Evolutionary conservation across 2,113 vertebrate genomes (phyloP), one percentile per base, ranked within the genome.

Genomic region (Antennarius striatus): DNA sequence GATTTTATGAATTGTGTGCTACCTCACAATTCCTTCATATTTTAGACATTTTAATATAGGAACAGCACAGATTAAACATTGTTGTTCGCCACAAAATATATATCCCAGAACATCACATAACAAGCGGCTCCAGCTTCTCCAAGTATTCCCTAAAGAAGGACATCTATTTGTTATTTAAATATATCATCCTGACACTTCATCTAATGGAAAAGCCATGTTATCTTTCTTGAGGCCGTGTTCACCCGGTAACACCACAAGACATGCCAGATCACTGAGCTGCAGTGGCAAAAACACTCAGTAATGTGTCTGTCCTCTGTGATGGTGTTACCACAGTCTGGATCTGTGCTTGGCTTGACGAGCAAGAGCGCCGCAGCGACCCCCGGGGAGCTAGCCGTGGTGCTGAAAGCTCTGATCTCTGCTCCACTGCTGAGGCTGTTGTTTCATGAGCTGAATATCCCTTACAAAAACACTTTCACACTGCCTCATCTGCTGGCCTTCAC

Each of bases 161-260:
- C 56, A 56, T 42, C 47, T 10, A 75, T 69, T 54, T 58, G 40
- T 1, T 71, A 14, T 75, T 53, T 11, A 43, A 29, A 67, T 72
- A 49, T 14, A 45, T 28, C 56, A 17, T 22, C n/a, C 22, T 1
- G 0, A n/a, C 16, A 11, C 55, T 73, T 53, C 61, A 0, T 12
- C 53, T 83, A 86, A 86, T 87, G 86, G 79, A 87, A 83, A 83
- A 82, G 51, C 17, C 56, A 8, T 87, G 83, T 84, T 43, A 2
- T 49, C 7, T 43, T 30, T 72, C 63, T 47, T 16, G 0, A 13
- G 30, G 28, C 55, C 3, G 30, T 10, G 1, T 55, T 30, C 63
- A 36, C 68, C 15, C 39, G 15, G 30, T 3, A 16, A 17, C 28
- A 10, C 16, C 56, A 36, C 39, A 12, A 59, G 10, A 10, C 50